Conservation (phyloP, 2,113 vertebrate species). For the Chinchilla lanigera region DNA sequence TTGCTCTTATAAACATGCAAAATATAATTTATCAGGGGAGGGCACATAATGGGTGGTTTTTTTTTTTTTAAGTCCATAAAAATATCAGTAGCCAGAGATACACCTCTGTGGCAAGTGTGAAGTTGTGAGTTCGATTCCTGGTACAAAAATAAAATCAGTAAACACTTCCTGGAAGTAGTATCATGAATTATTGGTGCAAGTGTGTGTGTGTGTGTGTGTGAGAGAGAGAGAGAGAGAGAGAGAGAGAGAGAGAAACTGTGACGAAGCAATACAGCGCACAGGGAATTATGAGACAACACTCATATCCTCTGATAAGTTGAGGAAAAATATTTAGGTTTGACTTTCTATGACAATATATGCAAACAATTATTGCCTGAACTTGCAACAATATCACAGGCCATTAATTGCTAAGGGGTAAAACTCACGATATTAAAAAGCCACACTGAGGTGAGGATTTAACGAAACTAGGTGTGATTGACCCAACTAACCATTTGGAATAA, state of each 20-base stretch:
- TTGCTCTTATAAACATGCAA: not conserved
- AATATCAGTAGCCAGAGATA: too few relatives aligned
- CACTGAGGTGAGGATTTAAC: not conserved
- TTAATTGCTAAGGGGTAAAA: not conserved
- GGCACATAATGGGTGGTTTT: not conserved
- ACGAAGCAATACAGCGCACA: not conserved
- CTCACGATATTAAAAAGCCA: not conserved
- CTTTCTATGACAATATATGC: not conserved
- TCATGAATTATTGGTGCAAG: not conserved
- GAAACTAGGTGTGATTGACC: not conserved
- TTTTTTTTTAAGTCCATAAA: not conserved
- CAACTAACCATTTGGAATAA: not conserved
- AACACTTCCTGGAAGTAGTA: not conserved
- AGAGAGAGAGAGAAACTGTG: too few relatives aligned
- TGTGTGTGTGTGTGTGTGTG: too few relatives aligned
- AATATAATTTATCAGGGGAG: not conserved
- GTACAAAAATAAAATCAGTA: too few relatives aligned
- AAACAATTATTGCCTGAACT: not conserved
- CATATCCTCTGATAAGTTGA: not conserved
- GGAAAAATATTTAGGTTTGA: not conserved
- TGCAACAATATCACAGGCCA: accelerated
- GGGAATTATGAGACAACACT: not conserved
- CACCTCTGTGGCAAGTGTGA: too few relatives aligned
- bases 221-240: not conserved
- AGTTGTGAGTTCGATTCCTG: too few relatives aligned